phyloP scores from a whole-genome alignment of 2,113 vertebrate genomes.

The Australoheros scitulus region DNA sequence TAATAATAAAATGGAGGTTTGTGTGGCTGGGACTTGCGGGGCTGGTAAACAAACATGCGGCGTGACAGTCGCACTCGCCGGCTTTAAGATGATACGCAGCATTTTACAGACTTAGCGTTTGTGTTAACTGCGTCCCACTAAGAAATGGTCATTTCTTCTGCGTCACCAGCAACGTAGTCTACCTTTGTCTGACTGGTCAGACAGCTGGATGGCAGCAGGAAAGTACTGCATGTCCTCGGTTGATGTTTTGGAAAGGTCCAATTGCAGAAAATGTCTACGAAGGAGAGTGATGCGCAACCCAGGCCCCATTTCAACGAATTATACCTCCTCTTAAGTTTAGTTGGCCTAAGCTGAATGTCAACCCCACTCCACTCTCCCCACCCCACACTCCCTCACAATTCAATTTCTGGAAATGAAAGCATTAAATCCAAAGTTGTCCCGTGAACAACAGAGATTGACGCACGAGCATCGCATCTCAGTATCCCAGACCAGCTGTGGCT shows the following conservation, averaged over 20 bases:
- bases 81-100: slow-evolving; percentile 9
- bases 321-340: too few relatives aligned
- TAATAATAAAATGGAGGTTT: slow-evolving; percentile 75
- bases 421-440: neutral
- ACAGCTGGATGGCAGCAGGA: slow-evolving; percentile 31
- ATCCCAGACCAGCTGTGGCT: slow-evolving; percentile 10
- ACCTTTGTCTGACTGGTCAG: slow-evolving; percentile 35
- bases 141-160: slow-evolving; percentile 50
- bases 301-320: neutral
- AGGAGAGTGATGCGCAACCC: neutral
- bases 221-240: slow-evolving; percentile 49
- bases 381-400: neutral
- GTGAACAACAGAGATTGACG: neutral
- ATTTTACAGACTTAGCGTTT: neutral
- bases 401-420: neutral
- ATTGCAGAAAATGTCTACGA: too few relatives aligned
- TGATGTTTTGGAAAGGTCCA: neutral
- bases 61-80: neutral
- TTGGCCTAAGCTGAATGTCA: neutral
- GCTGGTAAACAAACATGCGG: slow-evolving; percentile 1
- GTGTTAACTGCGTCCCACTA: slow-evolving; percentile 25
- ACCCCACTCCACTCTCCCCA: neutral
- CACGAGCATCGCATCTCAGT: neutral
- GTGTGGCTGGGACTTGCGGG: slow-evolving; percentile 34
- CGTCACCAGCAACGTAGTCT: slow-evolving; percentile 62